Conservation (phyloP, 2,113 vertebrate genomes). For the Myiopsitta monachus region DNA sequence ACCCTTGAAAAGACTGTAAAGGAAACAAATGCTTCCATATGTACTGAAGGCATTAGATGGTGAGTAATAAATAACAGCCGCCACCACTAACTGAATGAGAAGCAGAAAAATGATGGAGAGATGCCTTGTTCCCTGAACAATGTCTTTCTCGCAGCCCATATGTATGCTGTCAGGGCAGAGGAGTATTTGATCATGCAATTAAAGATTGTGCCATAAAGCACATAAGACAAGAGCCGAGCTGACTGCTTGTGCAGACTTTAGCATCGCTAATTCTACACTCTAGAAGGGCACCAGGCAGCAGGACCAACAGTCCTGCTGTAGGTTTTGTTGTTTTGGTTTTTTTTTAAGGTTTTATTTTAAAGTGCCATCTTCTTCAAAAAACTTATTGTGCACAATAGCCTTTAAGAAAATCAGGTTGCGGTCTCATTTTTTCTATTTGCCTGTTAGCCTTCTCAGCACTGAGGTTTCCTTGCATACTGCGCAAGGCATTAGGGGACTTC, state of each 20-base stretch:
- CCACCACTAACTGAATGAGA: not conserved
- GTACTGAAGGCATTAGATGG: constrained; percentile 20
- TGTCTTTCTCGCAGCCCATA: not conserved
- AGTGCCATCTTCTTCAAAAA: not conserved
- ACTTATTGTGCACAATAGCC: not conserved
- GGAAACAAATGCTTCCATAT: constrained; percentile 59
- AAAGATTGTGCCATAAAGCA: not conserved
- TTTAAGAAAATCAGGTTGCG: not conserved
- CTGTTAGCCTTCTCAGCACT: not conserved
- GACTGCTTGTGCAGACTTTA: not conserved
- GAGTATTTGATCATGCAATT: not conserved
- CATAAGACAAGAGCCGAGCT: not conserved
- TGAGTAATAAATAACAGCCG: constrained; percentile 32
- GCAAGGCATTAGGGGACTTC: not conserved
- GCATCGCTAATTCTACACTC: not conserved
- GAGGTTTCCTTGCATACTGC: not conserved
- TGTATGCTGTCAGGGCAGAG: not conserved
- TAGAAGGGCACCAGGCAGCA: not conserved
- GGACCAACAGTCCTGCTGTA: not conserved
- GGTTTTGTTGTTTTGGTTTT: not conserved
- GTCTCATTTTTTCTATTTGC: not conserved
- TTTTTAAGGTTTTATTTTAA: not conserved
- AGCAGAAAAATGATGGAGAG: not conserved
- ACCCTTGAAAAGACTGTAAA: constrained; percentile 26
- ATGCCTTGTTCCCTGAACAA: not conserved